A percentile compares a stretch with the other conserved stretches of the same genome.
Conservation (phyloP, 2,113 vertebrate genomes). For the Panthera leo region DNA sequence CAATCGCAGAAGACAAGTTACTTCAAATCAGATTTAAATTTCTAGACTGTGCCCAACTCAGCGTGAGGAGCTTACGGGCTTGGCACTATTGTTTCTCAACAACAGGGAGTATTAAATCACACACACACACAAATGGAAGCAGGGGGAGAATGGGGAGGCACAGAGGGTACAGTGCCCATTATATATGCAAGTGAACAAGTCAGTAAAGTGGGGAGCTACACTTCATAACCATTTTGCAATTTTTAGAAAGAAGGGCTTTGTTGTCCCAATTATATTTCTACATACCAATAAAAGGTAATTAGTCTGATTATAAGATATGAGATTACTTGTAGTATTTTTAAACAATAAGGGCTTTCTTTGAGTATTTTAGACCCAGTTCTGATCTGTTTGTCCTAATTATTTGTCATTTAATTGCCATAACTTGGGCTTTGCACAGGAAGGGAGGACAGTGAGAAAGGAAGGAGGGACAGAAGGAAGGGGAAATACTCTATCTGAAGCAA, state of each 20-base stretch:
- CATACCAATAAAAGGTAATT: slow-evolving; percentile 5
- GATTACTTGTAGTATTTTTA: slow-evolving; percentile 4
- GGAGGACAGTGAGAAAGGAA: neutral
- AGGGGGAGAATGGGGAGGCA: neutral
- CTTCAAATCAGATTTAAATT: slow-evolving; percentile 69
- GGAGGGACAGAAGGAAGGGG: neutral
- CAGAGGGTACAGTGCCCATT: slow-evolving; percentile 22
- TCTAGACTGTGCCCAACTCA: slow-evolving; percentile 53
- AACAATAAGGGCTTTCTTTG: slow-evolving; percentile 19
- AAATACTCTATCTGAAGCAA: neutral
- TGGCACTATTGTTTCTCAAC: slow-evolving; percentile 64
- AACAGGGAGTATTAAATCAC: slow-evolving; percentile 57
- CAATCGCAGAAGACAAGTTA: neutral
- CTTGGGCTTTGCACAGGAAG: neutral
- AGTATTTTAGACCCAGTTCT: slow-evolving; percentile 41
- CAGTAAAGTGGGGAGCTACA: neutral
- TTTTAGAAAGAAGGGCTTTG: slow-evolving; percentile 40
- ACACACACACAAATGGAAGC: neutral
- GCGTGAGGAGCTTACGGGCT: slow-evolving; percentile 50
- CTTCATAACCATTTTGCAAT: neutral
- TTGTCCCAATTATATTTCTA: slow-evolving; percentile 15
- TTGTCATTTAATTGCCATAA: slow-evolving; percentile 42
- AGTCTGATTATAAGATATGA: slow-evolving; percentile 11
- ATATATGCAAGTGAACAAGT: neutral
- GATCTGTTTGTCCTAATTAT: slow-evolving; percentile 37